Conservation (phyloP, 35 echinoderm and acorn worm genomes). For the Eucidaris tribuloides region DNA sequence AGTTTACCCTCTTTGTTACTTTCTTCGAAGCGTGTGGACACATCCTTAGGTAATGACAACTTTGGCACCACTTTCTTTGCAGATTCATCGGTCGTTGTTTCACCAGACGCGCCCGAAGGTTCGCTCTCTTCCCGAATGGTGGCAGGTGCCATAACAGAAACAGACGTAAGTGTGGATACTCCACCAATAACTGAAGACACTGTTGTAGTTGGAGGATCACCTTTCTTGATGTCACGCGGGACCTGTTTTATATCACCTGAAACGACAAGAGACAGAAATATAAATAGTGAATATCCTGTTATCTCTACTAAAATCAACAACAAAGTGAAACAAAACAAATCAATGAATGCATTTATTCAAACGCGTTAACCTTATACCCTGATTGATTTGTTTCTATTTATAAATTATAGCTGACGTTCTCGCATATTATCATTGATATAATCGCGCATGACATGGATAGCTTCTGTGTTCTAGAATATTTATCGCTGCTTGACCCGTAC, state of each 20-base stretch:
- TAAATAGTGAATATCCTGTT: background rate
- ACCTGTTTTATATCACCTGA: background rate
- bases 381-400: too few species aligned
- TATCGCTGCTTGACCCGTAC: conserved; percentile 6
- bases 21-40: background rate
- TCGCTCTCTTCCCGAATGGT: conserved; percentile 20
- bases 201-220: background rate
- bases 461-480: too few species aligned
- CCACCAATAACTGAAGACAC: background rate
- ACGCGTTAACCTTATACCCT: too few species aligned
- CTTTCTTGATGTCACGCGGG: background rate
- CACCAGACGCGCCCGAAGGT: background rate
- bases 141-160: conserved; percentile 9
- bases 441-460: background rate
- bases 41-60: background rate
- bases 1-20: background rate
- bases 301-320: background rate
- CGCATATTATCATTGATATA: background rate
- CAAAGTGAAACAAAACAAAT: background rate
- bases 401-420: background rate
- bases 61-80: background rate
- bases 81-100: background rate
- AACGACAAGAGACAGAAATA: background rate
- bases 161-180: background rate
- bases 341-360: too few species aligned